Evolutionary conservation across 2,797 vertebrate genomes (phyloP), one percentile per base, ranked within the genome.

Genomic region (Acanthurus leucopareius): DNA sequence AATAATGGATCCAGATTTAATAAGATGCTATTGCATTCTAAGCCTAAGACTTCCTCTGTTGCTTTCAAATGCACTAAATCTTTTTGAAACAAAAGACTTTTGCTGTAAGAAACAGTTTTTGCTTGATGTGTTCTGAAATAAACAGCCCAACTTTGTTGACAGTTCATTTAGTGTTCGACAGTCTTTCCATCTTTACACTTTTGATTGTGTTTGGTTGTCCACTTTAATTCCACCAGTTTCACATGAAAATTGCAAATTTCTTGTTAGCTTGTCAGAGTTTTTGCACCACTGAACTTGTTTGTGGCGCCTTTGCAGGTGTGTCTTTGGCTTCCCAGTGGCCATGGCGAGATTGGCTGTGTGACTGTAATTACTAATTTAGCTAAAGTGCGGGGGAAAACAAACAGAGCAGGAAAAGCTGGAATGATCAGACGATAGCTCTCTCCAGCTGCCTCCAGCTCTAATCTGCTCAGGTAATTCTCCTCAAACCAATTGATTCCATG

Each of bases 331-430:
- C 76, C 72, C 65, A 59, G 89, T 84, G 84, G 82, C 85, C 86
- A 77, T 63, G 85, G 90, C 79, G 91, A 95, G 92, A 94, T 92
- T 93, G 93, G 90, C 88, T 92, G 84, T 89, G 93, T 74, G 89
- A 92, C 88, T 94, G 90, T 95, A 95, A 95, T 95, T 94, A 92
- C 92, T 95, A 94, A 95, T 95, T 95, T 96, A 94, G 90, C 88
- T 90, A 92, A 94, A 94, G 92, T 93, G 92, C 65, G 66, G 88
- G 88, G 38, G 86, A 91, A 95, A 94, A 95, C 92, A 95, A 95
- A 95, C 92, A 90, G 86, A 88, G 88, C 70, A 77, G 88, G 86
- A 79, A 90, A 87, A 89, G 84, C 84, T 57, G 73, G 85, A 88
- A 88, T 86, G 84, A 93, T 92, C 89, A 88, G 83, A 82, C 56